phyloP scores from a whole-genome alignment of 2,888 invertebrate genomes.

The Caenorhabditis parvicauda region DNA sequence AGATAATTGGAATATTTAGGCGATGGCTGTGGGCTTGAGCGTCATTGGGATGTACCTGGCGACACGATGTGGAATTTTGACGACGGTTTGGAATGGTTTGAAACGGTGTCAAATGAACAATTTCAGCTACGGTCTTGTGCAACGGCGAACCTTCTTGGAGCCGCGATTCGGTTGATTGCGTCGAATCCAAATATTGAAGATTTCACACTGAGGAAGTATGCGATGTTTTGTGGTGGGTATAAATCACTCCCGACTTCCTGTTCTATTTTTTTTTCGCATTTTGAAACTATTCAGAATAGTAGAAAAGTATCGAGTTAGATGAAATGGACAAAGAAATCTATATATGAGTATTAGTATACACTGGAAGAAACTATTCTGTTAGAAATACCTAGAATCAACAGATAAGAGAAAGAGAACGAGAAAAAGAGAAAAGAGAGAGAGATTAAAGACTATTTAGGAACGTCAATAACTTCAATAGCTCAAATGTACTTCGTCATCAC shows the following conservation, averaged over 20 bases:
- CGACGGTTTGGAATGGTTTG: conserved; percentile 32
- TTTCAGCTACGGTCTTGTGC: conserved; percentile 14
- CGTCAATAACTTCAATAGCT: conserved; percentile 12
- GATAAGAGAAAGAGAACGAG: too few relatives aligned
- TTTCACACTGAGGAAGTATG: conserved; percentile 8
- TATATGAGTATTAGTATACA: too few relatives aligned
- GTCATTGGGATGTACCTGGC: conserved; percentile 57
- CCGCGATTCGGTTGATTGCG: conserved; percentile 12
- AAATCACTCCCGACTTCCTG: background rate
- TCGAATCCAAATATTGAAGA: conserved; percentile 11
- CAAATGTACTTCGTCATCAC: conserved; percentile 39
- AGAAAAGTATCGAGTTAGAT: too few relatives aligned
- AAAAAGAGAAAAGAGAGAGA: too few relatives aligned
- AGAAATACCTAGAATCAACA: background rate
- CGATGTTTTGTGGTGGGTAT: conserved; percentile 16
- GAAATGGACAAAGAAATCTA: too few relatives aligned
- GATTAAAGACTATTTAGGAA: too few relatives aligned
- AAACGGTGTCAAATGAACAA: background rate
- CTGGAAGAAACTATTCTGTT: too few relatives aligned
- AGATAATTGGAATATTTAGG: too few relatives aligned
- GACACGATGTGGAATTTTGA: conserved; percentile 54
- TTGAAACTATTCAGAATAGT: too few relatives aligned
- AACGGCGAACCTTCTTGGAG: conserved; percentile 13
- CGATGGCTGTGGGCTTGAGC: conserved; percentile 52
- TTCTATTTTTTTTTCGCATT: background rate